Percentiles rank a stretch among this genome's conserved stretches.
These are phyloP conservation scores for Andrena fulva DNA, from an alignment of 2,888 invertebrate species.

Conservation along the genomic window DNA sequence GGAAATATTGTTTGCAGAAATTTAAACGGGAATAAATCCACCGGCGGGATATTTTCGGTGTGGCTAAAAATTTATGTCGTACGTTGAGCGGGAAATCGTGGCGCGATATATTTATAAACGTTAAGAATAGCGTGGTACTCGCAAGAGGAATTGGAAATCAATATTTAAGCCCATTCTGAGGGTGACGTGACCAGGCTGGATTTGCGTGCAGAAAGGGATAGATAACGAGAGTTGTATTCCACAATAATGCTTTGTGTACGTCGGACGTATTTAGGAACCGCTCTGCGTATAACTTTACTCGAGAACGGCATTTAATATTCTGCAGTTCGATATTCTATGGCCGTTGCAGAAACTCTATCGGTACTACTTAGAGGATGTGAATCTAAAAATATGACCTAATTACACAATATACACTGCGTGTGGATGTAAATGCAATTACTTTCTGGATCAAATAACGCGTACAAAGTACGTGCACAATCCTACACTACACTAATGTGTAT, in stretches of 20 bases:
- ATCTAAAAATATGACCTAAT: slow-evolving; percentile 11
- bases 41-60: slow-evolving; percentile 5
- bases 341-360: not conserved
- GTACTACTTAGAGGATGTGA: not conserved
- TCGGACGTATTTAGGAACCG: slow-evolving; percentile 46
- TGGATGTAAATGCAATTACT: not conserved
- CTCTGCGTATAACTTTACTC: slow-evolving; percentile 25
- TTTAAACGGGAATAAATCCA: not conserved
- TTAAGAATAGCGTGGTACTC: slow-evolving; percentile 67
- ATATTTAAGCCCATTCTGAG: slow-evolving; percentile 73
- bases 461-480: not conserved
- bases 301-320: slow-evolving; percentile 11
- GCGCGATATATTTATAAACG: slow-evolving; percentile 67
- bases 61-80: slow-evolving; percentile 35
- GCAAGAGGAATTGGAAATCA: slow-evolving; percentile 73
- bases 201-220: slow-evolving; percentile 70
- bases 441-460: not conserved
- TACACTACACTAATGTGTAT: not conserved
- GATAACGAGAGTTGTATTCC: slow-evolving; percentile 64
- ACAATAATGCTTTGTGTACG: slow-evolving; percentile 60
- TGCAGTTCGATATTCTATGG: slow-evolving; percentile 12
- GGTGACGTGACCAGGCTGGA: slow-evolving; percentile 72
- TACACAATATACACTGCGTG: not conserved
- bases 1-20: not conserved
- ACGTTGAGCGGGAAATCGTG: slow-evolving; percentile 30